Percentiles rank a stretch among this genome's conserved stretches.
These are phyloP conservation scores for Amphibalanus amphitrite DNA, from an alignment of 1,140 invertebrate genomes.

Conservation along the genomic window DNA sequence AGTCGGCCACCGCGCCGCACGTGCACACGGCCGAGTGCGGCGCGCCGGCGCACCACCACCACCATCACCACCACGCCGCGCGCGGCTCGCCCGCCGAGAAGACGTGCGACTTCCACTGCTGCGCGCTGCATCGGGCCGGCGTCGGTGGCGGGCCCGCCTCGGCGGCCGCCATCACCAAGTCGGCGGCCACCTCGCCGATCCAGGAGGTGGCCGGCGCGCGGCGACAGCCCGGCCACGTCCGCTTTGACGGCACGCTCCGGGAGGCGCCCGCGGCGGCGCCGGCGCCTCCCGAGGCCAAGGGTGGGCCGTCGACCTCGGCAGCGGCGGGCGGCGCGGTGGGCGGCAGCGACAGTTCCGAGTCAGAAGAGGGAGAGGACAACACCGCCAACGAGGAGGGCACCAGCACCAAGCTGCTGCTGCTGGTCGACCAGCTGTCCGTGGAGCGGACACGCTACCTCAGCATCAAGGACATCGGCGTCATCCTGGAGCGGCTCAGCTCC, in stretches of 20 bases:
- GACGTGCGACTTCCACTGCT: slow-evolving; percentile 84
- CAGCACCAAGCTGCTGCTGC: slow-evolving; percentile 73
- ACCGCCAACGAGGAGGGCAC: slow-evolving; percentile 75
- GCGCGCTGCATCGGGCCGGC: slow-evolving; percentile 77
- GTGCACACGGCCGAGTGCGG: slow-evolving; percentile 19
- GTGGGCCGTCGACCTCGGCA: neutral
- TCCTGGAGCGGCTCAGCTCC: slow-evolving; percentile 71
- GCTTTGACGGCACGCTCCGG: neutral
- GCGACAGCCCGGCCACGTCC: neutral
- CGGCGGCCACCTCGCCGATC: slow-evolving; percentile 24
- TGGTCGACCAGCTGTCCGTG: slow-evolving; percentile 78
- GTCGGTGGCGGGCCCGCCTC: slow-evolving; percentile 35
- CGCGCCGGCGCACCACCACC: slow-evolving; percentile 6
- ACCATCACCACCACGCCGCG: slow-evolving; percentile 17
- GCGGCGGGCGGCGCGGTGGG: slow-evolving; percentile 16
- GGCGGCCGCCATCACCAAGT: slow-evolving; percentile 30
- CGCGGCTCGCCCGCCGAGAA: slow-evolving; percentile 21
- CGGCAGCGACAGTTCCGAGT: slow-evolving; percentile 57
- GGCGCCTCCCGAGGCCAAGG: neutral
- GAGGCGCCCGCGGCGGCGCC: neutral
- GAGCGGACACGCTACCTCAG: slow-evolving; percentile 67
- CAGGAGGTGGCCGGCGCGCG: slow-evolving; percentile 16
- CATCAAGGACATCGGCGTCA: slow-evolving; percentile 88
- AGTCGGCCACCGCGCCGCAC: slow-evolving; percentile 18
- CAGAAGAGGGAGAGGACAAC: slow-evolving; percentile 69